Conservation (phyloP, 2,888 invertebrate genomes). For the Seira ritae region DNA sequence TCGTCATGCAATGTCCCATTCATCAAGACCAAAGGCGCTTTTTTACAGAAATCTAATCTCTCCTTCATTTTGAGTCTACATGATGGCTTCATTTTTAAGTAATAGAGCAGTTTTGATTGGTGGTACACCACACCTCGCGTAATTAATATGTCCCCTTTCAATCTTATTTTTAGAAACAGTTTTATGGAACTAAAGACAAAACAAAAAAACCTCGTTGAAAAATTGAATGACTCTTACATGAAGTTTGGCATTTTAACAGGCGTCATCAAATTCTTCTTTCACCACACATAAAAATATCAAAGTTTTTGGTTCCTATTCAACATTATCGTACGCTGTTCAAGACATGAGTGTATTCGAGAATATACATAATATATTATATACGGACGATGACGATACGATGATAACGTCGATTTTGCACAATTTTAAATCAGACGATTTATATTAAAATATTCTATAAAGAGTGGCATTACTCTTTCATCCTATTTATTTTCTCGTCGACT, state of each 20-base stretch:
- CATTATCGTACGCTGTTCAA: not conserved
- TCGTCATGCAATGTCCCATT: constrained; percentile 4
- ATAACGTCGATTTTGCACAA: not conserved
- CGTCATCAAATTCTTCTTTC: not conserved
- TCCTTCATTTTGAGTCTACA: not conserved
- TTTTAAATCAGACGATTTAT: constrained; percentile 10
- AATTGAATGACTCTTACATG: not conserved
- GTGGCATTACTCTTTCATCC: constrained; percentile 8
- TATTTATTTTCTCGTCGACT: constrained; percentile 46
- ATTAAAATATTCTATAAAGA: constrained; percentile 19
- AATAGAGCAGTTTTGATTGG: not conserved
- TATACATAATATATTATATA: not conserved
- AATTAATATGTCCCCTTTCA: not conserved
- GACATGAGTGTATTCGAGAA: not conserved
- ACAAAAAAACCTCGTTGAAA: not conserved
- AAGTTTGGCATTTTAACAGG: constrained; percentile 9
- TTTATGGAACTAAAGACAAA: not conserved
- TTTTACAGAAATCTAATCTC: not conserved
- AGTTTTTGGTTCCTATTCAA: not conserved
- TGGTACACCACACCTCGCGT: not conserved
- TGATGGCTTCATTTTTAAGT: constrained; percentile 1
- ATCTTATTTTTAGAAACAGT: not conserved
- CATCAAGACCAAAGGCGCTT: not conserved
- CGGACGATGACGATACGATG: not conserved
- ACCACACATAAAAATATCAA: not conserved